Evolutionary conservation across 1,140 invertebrate species (phyloP).

Genomic region (Zeugodacus cucurbitae): DNA sequence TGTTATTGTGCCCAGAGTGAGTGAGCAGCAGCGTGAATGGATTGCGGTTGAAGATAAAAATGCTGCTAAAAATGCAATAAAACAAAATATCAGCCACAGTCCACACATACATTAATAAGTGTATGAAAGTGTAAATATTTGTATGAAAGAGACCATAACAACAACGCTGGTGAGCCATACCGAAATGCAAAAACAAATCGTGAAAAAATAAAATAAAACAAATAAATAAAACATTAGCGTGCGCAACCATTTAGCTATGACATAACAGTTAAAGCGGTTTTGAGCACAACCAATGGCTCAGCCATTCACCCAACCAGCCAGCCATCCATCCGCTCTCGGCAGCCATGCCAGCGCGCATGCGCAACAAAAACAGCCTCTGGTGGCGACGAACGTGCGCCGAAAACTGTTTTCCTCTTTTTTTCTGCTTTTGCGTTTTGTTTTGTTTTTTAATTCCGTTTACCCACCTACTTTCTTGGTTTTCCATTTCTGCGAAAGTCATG

Average conservation of each 20-base stretch:
- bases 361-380: not conserved
- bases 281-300: conserved; percentile 32
- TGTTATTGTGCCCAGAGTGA: not conserved
- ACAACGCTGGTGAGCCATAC: not conserved
- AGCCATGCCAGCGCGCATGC: not conserved
- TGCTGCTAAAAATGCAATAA: conserved; percentile 25
- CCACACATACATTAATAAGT: conserved; percentile 19
- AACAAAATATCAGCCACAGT: conserved; percentile 1
- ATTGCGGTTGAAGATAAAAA: not conserved
- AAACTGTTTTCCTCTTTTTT: not conserved
- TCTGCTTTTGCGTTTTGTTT: not conserved
- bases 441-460: not conserved
- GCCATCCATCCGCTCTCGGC: not conserved
- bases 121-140: conserved; percentile 44
- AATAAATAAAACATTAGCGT: conserved; percentile 31
- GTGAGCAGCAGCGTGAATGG: not conserved
- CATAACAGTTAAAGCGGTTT: conserved; percentile 47
- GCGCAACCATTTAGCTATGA: conserved; percentile 46
- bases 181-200: not conserved
- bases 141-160: conserved; percentile 18
- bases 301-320: not conserved
- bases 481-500: not conserved
- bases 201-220: conserved; percentile 38
- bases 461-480: conserved; percentile 21
- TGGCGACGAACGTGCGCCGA: not conserved